phyloP scores from a whole-genome alignment of 2,888 invertebrate species.

The Cataglyphis rosenhaueri region DNA sequence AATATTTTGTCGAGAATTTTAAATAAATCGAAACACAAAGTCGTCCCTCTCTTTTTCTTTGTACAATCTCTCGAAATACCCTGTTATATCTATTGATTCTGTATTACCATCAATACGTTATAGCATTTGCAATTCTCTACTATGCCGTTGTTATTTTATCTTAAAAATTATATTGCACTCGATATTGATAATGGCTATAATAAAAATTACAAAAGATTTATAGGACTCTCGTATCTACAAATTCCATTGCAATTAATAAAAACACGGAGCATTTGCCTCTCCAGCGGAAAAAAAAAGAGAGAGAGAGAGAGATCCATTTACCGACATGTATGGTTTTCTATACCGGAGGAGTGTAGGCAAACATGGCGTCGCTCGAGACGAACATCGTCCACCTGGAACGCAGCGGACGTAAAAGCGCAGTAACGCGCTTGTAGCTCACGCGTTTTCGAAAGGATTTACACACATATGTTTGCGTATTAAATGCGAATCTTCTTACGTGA shows the following conservation, averaged over 20 bases:
- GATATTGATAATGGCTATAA: no score
- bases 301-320: not conserved
- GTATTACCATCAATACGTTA: no score
- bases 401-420: conserved; percentile 65
- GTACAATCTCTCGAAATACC: no score
- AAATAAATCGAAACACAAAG: no score
- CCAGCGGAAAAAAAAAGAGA: not conserved
- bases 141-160: no score
- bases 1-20: no score
- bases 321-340: not conserved
- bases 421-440: conserved; percentile 18
- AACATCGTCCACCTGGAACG: conserved; percentile 74
- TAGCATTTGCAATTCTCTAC: no score
- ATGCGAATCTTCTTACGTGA: conserved; percentile 66
- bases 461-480: conserved; percentile 64
- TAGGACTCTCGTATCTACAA: not conserved
- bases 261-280: not conserved
- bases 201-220: not conserved
- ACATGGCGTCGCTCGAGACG: conserved; percentile 79
- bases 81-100: no score
- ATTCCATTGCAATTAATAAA: not conserved
- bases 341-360: conserved; percentile 16
- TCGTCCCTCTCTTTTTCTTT: no score
- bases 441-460: conserved; percentile 55
- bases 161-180: no score